Base-by-base conservation (phyloP, 2,113 vertebrate genomes). In the Chaetops frenatus region DNA sequence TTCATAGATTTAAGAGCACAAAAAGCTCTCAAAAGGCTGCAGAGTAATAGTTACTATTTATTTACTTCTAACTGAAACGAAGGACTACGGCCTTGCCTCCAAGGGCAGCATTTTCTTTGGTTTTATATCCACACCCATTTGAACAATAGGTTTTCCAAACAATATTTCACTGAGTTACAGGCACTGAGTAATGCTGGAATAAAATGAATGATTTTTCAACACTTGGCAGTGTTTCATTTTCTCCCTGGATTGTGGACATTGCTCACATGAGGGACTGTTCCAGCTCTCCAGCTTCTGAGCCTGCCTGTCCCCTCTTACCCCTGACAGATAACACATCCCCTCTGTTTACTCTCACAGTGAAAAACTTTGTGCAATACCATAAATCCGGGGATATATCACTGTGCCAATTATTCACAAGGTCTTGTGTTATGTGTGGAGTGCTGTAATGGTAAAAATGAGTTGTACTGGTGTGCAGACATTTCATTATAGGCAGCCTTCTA, bases 91-190 rank as follows among this genome's bases (percentile, higher is more conserved):
- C 58, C 80, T 78, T 92, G 54, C 80, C 76, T 90, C 60, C 62
- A 81, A 88, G 91, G 95, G 80, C 76, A 81, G 72, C 11, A 7
- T 90, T 93, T 92, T 76, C 80, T 92, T 93, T 78, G 62, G 84
- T 88, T 95, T 96, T 92, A 73, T 70, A 83, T 86, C 76, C 90
- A 53, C 66, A 79, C n/a, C 80, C 88, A 65, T 81, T 71, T 81
- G 67, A 74, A 86, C 85, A 57, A 93, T 65, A 23, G 33, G 60
- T 56, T 83, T 86, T 81, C 88, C 80, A 87, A 90, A 76, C 57
- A 85, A 38, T 81, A 78, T 90, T 83, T 81, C 50, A 89, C 3
- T 0, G 53, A 45, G 29, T 23, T 81, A 20, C 53, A 70, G 58
- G 61, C 66, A 38, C 35, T 80, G 85, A 88, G 67, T 66, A 93